Evolutionary conservation across 2,888 invertebrate species (phyloP).

Genomic region (Drosophila siamana): DNA sequence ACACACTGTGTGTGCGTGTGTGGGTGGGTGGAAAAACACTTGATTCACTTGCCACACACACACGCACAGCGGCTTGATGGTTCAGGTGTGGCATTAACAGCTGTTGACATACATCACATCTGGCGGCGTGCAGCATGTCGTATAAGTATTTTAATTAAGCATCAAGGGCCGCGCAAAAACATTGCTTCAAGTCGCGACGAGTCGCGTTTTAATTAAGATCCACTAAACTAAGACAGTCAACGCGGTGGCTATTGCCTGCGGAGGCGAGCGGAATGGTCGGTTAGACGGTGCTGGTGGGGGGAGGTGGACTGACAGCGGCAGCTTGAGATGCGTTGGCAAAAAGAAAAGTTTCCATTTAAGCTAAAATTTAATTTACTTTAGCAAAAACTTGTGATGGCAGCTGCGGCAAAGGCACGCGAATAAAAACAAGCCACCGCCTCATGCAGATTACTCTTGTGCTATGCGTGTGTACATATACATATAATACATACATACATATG

Average conservation of each 20-base stretch:
- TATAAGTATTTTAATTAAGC: conserved; percentile 81
- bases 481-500: neutral
- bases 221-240: conserved; percentile 64
- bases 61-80: conserved; percentile 29
- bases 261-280: neutral
- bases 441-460: conserved; percentile 60
- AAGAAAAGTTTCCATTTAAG: conserved; percentile 74
- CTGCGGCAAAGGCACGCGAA: conserved; percentile 48
- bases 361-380: conserved; percentile 73
- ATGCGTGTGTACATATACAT: conserved; percentile 7
- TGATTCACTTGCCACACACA: conserved; percentile 42
- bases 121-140: conserved; percentile 68
- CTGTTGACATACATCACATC: conserved; percentile 74
- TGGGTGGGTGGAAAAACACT: conserved; percentile 42
- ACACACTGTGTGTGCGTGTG: conserved; percentile 30
- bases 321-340: conserved; percentile 42
- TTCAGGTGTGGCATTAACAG: conserved; percentile 68
- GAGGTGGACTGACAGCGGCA: neutral
- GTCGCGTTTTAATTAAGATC: conserved; percentile 75
- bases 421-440: conserved; percentile 29
- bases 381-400: conserved; percentile 74
- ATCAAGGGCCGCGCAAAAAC: conserved; percentile 71
- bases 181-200: conserved; percentile 63
- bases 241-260: conserved; percentile 1
- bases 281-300: neutral